Conservation (phyloP, 2,797 vertebrate species). For the Megalops cyprinoides region DNA sequence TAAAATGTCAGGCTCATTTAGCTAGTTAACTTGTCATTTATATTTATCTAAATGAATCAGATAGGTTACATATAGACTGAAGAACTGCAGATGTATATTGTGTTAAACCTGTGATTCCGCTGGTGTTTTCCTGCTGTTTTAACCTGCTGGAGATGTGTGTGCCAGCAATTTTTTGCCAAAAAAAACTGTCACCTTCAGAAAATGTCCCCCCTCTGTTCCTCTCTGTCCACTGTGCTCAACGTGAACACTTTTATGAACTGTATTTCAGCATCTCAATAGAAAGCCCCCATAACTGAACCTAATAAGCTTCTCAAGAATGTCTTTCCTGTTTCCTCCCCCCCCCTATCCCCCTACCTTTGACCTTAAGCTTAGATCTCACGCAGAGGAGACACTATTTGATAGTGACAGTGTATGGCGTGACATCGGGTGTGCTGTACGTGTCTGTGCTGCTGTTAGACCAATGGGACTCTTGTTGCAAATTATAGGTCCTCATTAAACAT, state of each 20-base stretch:
- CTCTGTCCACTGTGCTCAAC: background rate
- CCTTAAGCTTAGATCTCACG: background rate
- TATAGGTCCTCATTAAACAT: slow-evolving; percentile 71
- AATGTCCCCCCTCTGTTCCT: background rate
- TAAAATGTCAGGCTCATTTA: slow-evolving; percentile 67
- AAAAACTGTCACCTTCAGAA: slow-evolving; percentile 53
- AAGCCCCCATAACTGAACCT: background rate
- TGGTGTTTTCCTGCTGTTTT: slow-evolving; percentile 56
- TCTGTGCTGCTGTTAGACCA: slow-evolving; percentile 42
- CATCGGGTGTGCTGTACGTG: slow-evolving; percentile 28
- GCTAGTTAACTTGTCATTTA: slow-evolving; percentile 56
- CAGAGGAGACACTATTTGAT: slow-evolving; percentile 28
- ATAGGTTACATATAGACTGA: slow-evolving; percentile 54
- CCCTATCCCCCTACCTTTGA: background rate
- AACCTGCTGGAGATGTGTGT: slow-evolving; percentile 57
- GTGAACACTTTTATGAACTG: background rate
- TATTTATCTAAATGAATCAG: background rate
- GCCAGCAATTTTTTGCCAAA: slow-evolving; percentile 53
- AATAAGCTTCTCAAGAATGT: slow-evolving; percentile 20
- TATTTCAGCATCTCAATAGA: too few species aligned
- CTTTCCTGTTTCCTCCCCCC: slow-evolving; percentile 12
- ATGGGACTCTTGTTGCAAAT: slow-evolving; percentile 54
- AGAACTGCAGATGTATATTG: slow-evolving; percentile 52
- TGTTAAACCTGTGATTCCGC: slow-evolving; percentile 55
- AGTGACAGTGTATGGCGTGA: slow-evolving; percentile 35